These are phyloP conservation scores for Manis crassicaudata DNA, from an alignment of 2,797 vertebrate species.

Conservation along the genomic window DNA sequence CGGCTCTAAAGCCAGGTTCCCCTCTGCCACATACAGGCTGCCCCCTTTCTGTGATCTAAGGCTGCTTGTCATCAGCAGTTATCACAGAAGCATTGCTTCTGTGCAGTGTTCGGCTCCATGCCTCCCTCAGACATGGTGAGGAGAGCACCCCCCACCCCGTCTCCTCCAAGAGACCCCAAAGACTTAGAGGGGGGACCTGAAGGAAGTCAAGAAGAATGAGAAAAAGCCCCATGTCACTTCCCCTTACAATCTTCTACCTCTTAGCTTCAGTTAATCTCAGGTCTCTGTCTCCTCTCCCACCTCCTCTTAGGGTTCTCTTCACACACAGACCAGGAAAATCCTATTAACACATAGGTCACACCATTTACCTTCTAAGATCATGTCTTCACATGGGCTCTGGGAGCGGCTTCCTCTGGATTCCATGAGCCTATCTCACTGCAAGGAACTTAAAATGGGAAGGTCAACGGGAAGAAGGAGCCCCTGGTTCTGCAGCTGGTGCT, in stretches of 20 bases:
- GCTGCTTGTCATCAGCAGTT: not conserved
- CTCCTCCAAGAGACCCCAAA: not conserved
- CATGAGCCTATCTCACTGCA: not conserved
- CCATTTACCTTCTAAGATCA: not conserved
- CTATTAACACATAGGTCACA: not conserved
- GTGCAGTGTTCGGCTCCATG: fast-evolving
- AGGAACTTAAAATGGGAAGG: not conserved
- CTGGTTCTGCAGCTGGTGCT: not conserved
- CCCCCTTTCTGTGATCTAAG: not conserved
- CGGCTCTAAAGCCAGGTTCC: not conserved
- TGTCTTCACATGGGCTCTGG: not conserved
- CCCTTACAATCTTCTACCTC: not conserved
- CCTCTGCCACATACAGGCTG: not conserved
- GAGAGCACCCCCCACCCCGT: fast-evolving
- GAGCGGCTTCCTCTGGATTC: not conserved
- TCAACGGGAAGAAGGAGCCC: not conserved
- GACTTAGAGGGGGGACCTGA: not conserved
- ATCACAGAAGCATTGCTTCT: too few species aligned
- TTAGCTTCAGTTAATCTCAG: not conserved
- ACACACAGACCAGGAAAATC: not conserved
- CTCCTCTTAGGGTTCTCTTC: not conserved
- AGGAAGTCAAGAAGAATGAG: not conserved
- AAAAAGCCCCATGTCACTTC: too few species aligned
- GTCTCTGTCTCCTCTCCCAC: not conserved
- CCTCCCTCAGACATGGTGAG: not conserved